phyloP scores from a whole-genome alignment of 1,140 invertebrate species.

The Notospermus geniculatus region DNA sequence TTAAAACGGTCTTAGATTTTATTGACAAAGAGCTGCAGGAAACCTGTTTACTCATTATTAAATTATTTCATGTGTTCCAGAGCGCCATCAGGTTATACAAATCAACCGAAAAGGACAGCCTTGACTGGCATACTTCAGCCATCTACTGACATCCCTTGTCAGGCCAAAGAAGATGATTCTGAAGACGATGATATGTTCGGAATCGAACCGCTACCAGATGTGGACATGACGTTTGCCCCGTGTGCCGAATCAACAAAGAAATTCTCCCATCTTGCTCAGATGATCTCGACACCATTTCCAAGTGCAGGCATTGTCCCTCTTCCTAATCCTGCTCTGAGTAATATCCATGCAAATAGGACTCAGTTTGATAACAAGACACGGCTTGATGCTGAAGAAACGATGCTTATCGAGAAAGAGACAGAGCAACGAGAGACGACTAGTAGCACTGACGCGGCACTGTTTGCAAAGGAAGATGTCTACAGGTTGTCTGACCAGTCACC shows the following conservation, averaged over 20 bases:
- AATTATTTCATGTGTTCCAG: neutral
- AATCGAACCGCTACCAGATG: slow-evolving; percentile 2
- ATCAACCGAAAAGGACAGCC: slow-evolving; percentile 33
- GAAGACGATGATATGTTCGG: neutral
- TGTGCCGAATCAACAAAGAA: neutral
- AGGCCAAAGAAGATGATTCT: neutral
- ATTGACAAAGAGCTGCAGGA: too few relatives aligned
- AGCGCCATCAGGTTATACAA: neutral
- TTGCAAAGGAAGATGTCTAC: too few relatives aligned
- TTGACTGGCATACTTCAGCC: slow-evolving; percentile 41
- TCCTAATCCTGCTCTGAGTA: neutral
- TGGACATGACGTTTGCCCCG: slow-evolving; percentile 2
- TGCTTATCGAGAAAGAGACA: too few relatives aligned
- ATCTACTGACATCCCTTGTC: slow-evolving; percentile 23
- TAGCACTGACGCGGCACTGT: too few relatives aligned
- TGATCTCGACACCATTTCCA: slow-evolving; percentile 5
- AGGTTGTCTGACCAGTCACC: too few relatives aligned
- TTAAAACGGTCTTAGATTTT: too few relatives aligned
- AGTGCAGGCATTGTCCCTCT: neutral
- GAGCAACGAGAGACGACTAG: too few relatives aligned
- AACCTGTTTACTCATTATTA: too few relatives aligned
- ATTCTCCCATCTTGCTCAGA: neutral
- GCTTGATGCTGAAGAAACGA: too few relatives aligned
- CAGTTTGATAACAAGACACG: too few relatives aligned
- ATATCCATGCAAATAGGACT: neutral